Conservation (phyloP, 2,797 vertebrate species). For the Peromyscus nudipes region DNA sequence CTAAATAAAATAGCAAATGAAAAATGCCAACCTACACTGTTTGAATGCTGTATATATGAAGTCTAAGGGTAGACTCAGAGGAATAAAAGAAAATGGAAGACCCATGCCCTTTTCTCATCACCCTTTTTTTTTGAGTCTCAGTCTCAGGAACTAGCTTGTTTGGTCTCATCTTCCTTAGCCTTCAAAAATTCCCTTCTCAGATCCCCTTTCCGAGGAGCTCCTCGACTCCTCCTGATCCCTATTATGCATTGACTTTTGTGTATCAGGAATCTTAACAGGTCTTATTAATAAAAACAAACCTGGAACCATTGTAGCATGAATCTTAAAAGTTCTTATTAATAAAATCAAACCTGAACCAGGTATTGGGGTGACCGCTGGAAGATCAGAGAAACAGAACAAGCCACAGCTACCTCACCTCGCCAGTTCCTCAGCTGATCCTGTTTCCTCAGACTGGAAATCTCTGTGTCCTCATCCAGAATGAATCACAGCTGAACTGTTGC, state of each 20-base stretch:
- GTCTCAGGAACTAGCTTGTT: not conserved
- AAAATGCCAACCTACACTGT: not conserved
- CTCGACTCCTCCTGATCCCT: not conserved
- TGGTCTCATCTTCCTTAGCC: not conserved
- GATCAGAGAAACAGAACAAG: too few relatives aligned
- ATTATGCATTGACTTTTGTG: not conserved
- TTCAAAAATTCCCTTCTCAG: not conserved
- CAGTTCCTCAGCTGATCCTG: too few relatives aligned
- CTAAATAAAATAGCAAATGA: conserved; percentile 47
- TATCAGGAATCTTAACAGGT: too few relatives aligned
- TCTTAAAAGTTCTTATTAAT: too few relatives aligned
- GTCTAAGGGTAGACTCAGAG: not conserved
- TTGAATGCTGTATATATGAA: conserved; percentile 3
- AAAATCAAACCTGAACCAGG: too few relatives aligned
- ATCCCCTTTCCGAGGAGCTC: not conserved
- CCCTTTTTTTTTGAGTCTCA: not conserved
- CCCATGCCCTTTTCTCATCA: not conserved
- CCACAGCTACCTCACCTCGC: too few relatives aligned
- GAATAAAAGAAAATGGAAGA: not conserved
- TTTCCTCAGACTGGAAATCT: too few relatives aligned
- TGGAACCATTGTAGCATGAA: too few relatives aligned
- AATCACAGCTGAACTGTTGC: too few relatives aligned
- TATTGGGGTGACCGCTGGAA: too few relatives aligned
- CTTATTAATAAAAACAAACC: too few relatives aligned
- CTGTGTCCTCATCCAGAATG: too few relatives aligned